Evolutionary conservation across 2,888 invertebrate species (phyloP).

Genomic region (Bombylius discolor): DNA sequence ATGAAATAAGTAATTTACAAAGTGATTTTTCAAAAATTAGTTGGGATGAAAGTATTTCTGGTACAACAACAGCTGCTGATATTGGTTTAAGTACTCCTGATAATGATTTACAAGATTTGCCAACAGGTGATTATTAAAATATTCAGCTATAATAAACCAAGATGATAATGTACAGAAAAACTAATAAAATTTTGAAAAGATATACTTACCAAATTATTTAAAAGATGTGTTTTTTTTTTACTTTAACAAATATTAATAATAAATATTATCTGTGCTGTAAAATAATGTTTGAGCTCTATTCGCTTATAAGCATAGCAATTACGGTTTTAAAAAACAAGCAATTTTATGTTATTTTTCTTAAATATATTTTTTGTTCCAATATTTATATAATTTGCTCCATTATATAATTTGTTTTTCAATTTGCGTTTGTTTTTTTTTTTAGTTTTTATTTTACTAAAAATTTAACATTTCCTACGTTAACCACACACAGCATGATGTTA

Average conservation of each 20-base stretch:
- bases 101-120: slow-evolving; percentile 33
- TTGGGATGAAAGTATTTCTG: slow-evolving; percentile 36
- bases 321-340: too few relatives aligned
- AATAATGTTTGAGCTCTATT: slow-evolving; percentile 17
- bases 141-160: background rate
- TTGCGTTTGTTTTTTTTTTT: too few relatives aligned
- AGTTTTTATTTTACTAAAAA: too few relatives aligned
- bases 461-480: slow-evolving; percentile 1
- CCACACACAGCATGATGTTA: slow-evolving; percentile 8
- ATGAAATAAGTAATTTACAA: slow-evolving; percentile 34
- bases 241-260: background rate
- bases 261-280: background rate
- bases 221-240: background rate
- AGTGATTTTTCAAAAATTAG: slow-evolving; percentile 36
- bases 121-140: slow-evolving; percentile 28
- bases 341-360: too few relatives aligned
- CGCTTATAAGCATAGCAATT: slow-evolving; percentile 5
- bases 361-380: too few relatives aligned
- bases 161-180: background rate
- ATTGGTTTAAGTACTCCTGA: slow-evolving; percentile 34
- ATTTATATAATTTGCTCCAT: too few relatives aligned
- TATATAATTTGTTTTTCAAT: too few relatives aligned
- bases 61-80: slow-evolving; percentile 30
- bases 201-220: background rate
- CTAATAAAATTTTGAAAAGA: background rate